phyloP scores from a whole-genome alignment of 2,113 vertebrate species.

The Onychorhynchus coronatus region DNA sequence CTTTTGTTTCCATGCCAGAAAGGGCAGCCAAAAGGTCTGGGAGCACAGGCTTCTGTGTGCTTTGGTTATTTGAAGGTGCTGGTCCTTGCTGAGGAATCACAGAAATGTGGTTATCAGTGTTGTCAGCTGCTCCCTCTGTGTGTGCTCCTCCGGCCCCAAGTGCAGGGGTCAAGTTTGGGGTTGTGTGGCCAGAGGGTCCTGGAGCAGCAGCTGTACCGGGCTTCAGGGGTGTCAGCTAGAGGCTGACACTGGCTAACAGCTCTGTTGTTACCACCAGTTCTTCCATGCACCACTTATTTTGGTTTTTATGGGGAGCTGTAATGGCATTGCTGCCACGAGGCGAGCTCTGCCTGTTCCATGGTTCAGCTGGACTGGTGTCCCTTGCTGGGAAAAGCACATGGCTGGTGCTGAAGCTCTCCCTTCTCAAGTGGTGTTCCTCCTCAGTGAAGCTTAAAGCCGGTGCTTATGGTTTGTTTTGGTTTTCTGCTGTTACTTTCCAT shows the following conservation, averaged over 20 bases:
- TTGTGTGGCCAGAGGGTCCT: not conserved
- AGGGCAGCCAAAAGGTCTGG: not conserved
- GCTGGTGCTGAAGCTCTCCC: not conserved
- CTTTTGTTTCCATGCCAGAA: not conserved
- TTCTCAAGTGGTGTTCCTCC: not conserved
- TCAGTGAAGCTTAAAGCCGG: not conserved
- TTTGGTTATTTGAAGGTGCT: not conserved
- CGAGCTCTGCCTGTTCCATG: not conserved
- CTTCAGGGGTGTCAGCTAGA: not conserved
- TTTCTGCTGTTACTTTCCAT: not conserved
- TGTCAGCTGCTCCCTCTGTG: not conserved
- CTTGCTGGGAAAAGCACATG: not conserved
- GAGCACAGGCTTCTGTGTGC: not conserved
- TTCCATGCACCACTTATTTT: not conserved
- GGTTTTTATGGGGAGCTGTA: not conserved
- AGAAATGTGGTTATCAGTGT: not conserved
- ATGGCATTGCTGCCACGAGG: not conserved
- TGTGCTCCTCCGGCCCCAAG: not conserved
- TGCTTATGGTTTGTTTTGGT: not conserved
- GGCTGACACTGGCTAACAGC: not conserved
- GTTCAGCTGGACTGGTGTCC: not conserved
- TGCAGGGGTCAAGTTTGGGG: not conserved
- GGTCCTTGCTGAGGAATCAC: not conserved
- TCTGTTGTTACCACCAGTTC: not conserved
- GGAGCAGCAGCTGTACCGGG: not conserved